These are phyloP conservation scores for Xiphorhynchus elegans DNA, from an alignment of 2,113 vertebrate genomes.

Conservation along the genomic window DNA sequence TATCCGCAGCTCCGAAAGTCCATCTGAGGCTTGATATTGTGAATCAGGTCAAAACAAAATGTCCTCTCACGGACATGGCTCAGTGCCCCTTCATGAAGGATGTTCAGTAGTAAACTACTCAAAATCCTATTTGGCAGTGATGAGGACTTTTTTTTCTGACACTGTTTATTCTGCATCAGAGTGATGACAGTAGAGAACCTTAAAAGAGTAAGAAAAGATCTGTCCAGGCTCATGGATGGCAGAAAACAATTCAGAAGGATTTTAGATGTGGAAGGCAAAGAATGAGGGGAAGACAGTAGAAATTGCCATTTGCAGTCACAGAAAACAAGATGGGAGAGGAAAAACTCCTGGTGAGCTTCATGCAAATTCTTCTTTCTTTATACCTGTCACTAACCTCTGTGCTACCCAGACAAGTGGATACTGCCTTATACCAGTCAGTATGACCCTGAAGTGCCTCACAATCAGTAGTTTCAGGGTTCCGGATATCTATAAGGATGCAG, in stretches of 20 bases:
- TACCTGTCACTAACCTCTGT: background rate
- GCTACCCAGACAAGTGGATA: background rate
- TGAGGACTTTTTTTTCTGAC: background rate
- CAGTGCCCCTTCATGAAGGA: background rate
- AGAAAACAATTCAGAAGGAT: background rate
- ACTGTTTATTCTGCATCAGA: background rate
- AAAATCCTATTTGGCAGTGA: background rate
- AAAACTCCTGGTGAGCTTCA: background rate
- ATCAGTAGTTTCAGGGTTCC: background rate
- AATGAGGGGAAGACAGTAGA: background rate
- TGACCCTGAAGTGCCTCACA: background rate
- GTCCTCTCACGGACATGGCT: background rate
- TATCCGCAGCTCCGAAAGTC: background rate
- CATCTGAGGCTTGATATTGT: background rate
- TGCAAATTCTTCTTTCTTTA: background rate
- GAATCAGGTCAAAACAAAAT: background rate
- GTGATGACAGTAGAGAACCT: background rate
- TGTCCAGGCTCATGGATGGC: background rate
- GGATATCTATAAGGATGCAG: background rate
- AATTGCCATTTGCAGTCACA: background rate
- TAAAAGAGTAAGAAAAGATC: conserved; percentile 5
- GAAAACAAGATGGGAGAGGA: background rate
- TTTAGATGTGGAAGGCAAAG: background rate
- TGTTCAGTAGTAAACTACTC: background rate
- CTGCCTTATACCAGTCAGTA: background rate